Evolutionary conservation across 2,797 vertebrate genomes (phyloP).

Genomic region (Bovichtus variegatus): DNA sequence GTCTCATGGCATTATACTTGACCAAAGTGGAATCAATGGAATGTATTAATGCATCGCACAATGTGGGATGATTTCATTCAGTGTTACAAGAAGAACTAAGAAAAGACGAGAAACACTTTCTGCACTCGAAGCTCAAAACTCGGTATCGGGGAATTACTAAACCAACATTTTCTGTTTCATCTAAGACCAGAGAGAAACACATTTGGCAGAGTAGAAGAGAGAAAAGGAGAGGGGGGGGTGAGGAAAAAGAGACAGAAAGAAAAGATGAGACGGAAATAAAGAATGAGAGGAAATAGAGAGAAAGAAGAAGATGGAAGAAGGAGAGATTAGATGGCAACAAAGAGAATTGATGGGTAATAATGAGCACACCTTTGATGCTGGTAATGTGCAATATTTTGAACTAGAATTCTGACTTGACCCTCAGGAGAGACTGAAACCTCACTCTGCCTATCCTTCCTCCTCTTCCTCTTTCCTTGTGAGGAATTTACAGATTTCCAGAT

Average conservation of each 20-base stretch:
- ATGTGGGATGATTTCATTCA: constrained; percentile 23
- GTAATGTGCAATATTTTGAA: constrained; percentile 65
- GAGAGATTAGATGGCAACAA: constrained; percentile 36
- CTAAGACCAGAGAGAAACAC: constrained; percentile 73
- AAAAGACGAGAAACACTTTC: constrained; percentile 27
- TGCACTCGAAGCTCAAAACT: constrained; percentile 51
- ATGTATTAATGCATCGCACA: constrained; percentile 47
- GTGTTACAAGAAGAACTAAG: constrained; percentile 4
- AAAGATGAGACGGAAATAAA: not conserved
- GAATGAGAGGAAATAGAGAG: constrained; percentile 13
- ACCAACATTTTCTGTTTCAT: constrained; percentile 77
- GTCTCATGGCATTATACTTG: constrained; percentile 6
- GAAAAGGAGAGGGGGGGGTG: not conserved
- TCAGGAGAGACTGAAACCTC: constrained; percentile 53
- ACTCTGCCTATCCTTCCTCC: constrained; percentile 16
- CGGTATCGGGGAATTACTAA: constrained; percentile 74
- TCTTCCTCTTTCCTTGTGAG: constrained; percentile 39
- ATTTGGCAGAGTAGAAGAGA: constrained; percentile 67
- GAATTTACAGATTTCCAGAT: constrained; percentile 56
- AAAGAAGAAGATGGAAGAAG: constrained; percentile 45
- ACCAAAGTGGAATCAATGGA: constrained; percentile 30
- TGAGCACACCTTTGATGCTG: constrained; percentile 73
- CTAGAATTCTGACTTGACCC: constrained; percentile 65
- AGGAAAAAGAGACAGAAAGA: not conserved
- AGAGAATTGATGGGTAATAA: constrained; percentile 46